Conservation (phyloP, 2,797 vertebrate genomes). For the Gila robusta region DNA sequence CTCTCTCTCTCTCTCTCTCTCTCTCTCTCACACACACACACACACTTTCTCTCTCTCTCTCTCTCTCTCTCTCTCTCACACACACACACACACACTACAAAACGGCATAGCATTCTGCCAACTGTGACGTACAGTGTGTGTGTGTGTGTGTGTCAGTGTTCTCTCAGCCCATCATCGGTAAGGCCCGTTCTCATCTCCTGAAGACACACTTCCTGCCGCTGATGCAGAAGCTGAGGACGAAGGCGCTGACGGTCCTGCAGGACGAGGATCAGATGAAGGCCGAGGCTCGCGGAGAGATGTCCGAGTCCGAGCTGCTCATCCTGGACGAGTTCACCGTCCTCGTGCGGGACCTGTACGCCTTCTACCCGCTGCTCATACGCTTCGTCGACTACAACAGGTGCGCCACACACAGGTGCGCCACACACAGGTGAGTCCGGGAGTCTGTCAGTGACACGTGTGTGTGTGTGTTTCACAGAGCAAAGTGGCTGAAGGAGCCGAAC, state of each 20-base stretch:
- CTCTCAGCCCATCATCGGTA: conserved; percentile 97
- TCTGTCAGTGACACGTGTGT: background rate
- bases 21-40: too few species aligned
- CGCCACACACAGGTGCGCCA: too few species aligned
- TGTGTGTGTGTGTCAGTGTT: conserved; percentile 80
- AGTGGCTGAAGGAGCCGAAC: conserved; percentile 94
- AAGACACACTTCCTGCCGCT: conserved; percentile 95
- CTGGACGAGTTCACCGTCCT: conserved; percentile 94
- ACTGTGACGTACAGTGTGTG: too few species aligned
- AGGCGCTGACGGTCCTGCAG: conserved; percentile 88
- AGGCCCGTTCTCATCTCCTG: conserved; percentile 89
- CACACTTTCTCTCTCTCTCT: too few species aligned
- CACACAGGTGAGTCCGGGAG: background rate
- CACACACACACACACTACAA: too few species aligned
- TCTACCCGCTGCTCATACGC: conserved; percentile 95
- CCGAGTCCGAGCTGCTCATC: conserved; percentile 94
- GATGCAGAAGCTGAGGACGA: conserved; percentile 98
- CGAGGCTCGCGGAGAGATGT: conserved; percentile 95
- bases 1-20: too few species aligned
- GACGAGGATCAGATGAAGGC: conserved; percentile 95
- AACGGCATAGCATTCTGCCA: too few species aligned
- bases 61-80: too few species aligned
- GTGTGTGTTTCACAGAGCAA: conserved; percentile 78
- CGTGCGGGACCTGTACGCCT: conserved; percentile 94
- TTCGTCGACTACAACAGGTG: conserved; percentile 96